Evolutionary conservation across 1,140 invertebrate species (phyloP), one percentile per base, ranked within the genome.

Genomic region (Drosophila parabipectinata): DNA sequence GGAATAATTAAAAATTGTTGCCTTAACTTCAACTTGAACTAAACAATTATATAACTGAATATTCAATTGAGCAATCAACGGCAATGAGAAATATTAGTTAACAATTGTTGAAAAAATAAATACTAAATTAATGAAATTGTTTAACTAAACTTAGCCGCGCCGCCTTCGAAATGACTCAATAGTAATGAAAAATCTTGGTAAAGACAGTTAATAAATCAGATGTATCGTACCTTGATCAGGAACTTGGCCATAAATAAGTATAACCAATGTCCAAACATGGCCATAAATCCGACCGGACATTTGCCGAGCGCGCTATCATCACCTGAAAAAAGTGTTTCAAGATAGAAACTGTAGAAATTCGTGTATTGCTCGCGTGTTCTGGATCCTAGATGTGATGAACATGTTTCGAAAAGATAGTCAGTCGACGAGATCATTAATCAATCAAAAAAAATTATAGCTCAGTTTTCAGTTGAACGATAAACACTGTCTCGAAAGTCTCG

Each of bases 41-140:
- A 15, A 45, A 24, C 30, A 69, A 69, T 69, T 69, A 48, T 67
- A 56, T 48, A 56, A 69, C 51, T 56, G 15, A 69, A 39, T 14
- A 56, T 48, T 67, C 10, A 9, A 24, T 37, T 2, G 8, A 14
- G 26, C 15, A 44, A 44, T 44, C 15, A 15, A 18, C n/a, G 39
- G 39, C 50, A 32, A 47, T 67, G 48, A 18, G 45, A 68, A 61
- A 37, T 41, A 66, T 30, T 62, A 50, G 58, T 47, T 64, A 69
- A 69, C 34, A 15, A 4, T 28, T 28, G 26, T 28, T 7, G 1
- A 28, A 28, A 28, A 28, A 28, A 28, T 28, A 54, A 47, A 37
- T 37, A 44, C 26, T 45, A 15, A 28, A 58, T 15, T 50, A 30
- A 32, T 18, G 9, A 3, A 41, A 41, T 41, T 41, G 39, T 14